Conservation (phyloP, 2,888 invertebrate species). For the Drosophila recens region DNA sequence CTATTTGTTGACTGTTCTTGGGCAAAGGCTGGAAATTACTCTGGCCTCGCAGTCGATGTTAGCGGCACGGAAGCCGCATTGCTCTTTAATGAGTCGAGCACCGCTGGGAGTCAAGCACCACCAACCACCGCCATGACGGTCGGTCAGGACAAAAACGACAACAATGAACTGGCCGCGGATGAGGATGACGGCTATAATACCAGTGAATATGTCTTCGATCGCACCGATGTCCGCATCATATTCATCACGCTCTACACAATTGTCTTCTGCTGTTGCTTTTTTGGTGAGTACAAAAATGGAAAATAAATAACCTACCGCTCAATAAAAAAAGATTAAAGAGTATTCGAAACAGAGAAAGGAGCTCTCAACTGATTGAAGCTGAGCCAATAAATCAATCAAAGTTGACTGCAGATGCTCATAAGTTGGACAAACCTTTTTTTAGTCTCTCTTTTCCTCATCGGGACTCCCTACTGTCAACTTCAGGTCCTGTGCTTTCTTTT, state of each 20-base stretch:
- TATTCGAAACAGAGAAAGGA: neutral
- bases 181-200: conserved; percentile 70
- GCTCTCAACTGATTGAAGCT: neutral
- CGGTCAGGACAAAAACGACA: neutral
- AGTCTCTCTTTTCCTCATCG: neutral
- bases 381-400: conserved; percentile 7
- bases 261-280: conserved; percentile 93
- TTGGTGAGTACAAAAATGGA: conserved; percentile 88
- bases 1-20: conserved; percentile 37
- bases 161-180: conserved; percentile 31
- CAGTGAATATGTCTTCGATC: conserved; percentile 91
- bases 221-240: conserved; percentile 90
- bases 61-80: conserved; percentile 60
- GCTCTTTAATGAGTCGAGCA: conserved; percentile 53
- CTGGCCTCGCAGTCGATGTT: conserved; percentile 38
- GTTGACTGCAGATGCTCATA: neutral
- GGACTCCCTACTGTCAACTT: neutral
- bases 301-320: neutral
- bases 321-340: neutral
- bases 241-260: conserved; percentile 91
- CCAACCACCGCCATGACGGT: conserved; percentile 35
- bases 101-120: conserved; percentile 12
- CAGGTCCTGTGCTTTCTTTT: neutral
- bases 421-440: neutral
- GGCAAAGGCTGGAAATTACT: conserved; percentile 46